Percentiles rank a stretch among this genome's conserved stretches.
Evolutionary conservation across 2,888 invertebrate genomes (phyloP).

Genomic region (Pseudanteris insignis): DNA sequence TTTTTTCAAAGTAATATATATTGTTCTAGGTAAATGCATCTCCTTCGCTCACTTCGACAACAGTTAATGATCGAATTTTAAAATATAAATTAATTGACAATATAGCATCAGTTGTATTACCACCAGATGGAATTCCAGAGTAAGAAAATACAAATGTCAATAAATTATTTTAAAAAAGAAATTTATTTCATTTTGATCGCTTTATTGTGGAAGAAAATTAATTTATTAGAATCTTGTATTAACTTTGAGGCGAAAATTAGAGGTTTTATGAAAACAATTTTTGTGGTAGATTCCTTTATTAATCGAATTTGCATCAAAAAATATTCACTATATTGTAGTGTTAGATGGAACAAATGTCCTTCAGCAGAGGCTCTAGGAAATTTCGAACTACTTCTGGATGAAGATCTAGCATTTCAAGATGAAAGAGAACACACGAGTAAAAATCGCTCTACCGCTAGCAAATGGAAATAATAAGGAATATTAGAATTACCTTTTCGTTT

Average conservation of each 20-base stretch:
- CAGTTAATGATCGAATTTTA: constrained; percentile 90
- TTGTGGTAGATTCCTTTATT: too few species aligned
- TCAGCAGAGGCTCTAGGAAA: constrained; percentile 79
- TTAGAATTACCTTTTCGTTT: too few species aligned
- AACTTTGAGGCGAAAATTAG: too few species aligned
- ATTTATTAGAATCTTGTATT: too few species aligned
- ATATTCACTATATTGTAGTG: too few species aligned
- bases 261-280: too few species aligned
- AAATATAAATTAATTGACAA: constrained; percentile 95
- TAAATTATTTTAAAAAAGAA: too few species aligned
- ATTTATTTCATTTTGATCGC: too few species aligned
- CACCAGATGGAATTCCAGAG: constrained; percentile 89
- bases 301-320: too few species aligned
- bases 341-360: constrained; percentile 87
- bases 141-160: too few species aligned
- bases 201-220: too few species aligned
- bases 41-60: constrained; percentile 92
- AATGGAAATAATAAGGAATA: constrained; percentile 55
- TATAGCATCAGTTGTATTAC: constrained; percentile 88
- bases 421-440: constrained; percentile 67
- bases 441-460: constrained; percentile 52
- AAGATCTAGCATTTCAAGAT: constrained; percentile 78
- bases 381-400: constrained; percentile 85
- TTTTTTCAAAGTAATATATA: neutral
- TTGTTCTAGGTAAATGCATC: constrained; percentile 85